Base-by-base conservation (phyloP, 2,113 vertebrate genomes). In the Callospermophilus lateralis region DNA sequence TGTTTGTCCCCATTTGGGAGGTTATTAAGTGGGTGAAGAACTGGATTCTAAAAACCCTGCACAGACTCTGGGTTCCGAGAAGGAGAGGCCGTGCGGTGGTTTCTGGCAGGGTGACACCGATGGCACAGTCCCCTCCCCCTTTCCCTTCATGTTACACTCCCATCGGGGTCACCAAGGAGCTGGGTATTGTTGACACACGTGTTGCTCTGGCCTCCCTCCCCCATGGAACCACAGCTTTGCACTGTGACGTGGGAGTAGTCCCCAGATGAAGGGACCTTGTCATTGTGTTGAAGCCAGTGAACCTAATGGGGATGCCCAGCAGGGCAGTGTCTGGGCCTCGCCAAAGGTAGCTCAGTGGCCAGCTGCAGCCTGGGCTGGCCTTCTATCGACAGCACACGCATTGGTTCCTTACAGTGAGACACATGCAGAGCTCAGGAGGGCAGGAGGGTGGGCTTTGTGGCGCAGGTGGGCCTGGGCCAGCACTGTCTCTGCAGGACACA, bases 111-210 rank as follows among this genome's bases (percentile, higher is more conserved):
- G 28, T 7, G 5, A 13, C 24, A 0, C 8, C 16, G 0, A 26
- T 15, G 73, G 8, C 55, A 22, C 55, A 20, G 19, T 24, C 20
- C 22, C 58, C 58, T 24, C 61, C 37, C 19, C 9, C 24, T 10
- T 42, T 39, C 24, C 22, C 3, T 13, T 0, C 0, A 1, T 1
- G 20, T 11, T 1, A n/a, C 12, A 0, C 24, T 63, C 48, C 37
- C 37, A 0, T 12, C 67, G 3, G 17, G 4, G 48, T 68, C 16
- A 1, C 2, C 1, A 2, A 0, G 4, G 24, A 1, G 1, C 28
- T 7, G 34, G 9, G 13, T 61, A 3, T 61, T 55, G 3, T 84
- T 8, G 30, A 1, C 13, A 13, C 11, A 4, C 15, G 30, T 86
- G 17, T 51, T 19, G 1, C 26, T 7, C 4, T 6, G 48, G 19